Conservation (phyloP, 53 echinoderm and acorn worm genomes). For the Henricia sp. region DNA sequence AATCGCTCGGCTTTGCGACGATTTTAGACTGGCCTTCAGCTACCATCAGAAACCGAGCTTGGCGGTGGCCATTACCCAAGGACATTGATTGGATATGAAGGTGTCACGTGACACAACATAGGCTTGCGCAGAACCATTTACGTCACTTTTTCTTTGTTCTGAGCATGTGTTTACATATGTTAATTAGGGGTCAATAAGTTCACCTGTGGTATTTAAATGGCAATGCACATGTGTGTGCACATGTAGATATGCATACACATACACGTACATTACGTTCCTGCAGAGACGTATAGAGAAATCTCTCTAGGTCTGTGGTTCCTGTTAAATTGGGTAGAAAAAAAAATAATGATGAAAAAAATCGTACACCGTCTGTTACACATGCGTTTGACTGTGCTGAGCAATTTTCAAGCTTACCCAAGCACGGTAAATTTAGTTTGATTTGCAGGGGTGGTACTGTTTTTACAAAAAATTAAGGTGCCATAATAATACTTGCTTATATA, state of each 20-base stretch:
- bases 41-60: slow-evolving; percentile 85
- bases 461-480: no score
- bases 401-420: no score
- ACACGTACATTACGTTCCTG: background rate
- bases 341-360: no score
- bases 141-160: slow-evolving; percentile 69
- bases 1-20: slow-evolving; percentile 29
- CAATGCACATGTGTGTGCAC: background rate
- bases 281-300: no score
- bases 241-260: background rate
- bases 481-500: no score
- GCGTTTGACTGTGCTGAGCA: no score
- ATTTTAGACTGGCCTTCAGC: slow-evolving; percentile 53
- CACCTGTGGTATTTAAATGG: slow-evolving; percentile 48
- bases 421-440: no score
- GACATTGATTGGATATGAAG: slow-evolving; percentile 75
- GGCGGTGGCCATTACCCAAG: slow-evolving; percentile 85
- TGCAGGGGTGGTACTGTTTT: no score
- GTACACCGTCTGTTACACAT: no score
- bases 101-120: slow-evolving; percentile 48
- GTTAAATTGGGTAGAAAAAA: no score
- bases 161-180: slow-evolving; percentile 78
- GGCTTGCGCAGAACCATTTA: slow-evolving; percentile 63
- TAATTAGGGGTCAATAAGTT: slow-evolving; percentile 60
- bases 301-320: no score